These are phyloP conservation scores for Odontamblyopus lacepedii DNA, from an alignment of 2,797 vertebrate species.

Conservation along the genomic window DNA sequence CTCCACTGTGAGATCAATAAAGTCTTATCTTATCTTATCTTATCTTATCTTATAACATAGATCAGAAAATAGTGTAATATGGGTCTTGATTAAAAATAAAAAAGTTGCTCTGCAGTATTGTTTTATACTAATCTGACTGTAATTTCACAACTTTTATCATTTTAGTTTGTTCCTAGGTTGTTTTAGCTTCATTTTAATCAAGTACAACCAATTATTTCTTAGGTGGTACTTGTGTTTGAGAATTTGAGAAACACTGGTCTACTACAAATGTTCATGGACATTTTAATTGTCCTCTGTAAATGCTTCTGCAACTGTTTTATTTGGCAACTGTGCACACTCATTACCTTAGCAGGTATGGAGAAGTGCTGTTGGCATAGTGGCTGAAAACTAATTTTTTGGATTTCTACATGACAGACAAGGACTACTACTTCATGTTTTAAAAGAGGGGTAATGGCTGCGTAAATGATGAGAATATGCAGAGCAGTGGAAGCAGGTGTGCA, in stretches of 20 bases:
- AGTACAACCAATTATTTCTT: background rate
- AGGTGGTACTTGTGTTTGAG: background rate
- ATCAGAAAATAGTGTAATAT: too few species aligned
- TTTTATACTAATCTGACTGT: background rate
- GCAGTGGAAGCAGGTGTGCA: slow-evolving; percentile 49
- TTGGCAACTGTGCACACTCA: slow-evolving; percentile 32
- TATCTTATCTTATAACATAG: too few species aligned
- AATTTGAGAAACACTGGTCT: background rate
- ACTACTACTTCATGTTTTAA: background rate
- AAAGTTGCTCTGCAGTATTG: too few species aligned
- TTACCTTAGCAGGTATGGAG: slow-evolving; percentile 47
- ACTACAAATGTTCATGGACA: slow-evolving; percentile 13
- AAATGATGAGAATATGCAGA: slow-evolving; percentile 11
- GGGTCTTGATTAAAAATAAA: too few species aligned
- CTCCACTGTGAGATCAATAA: too few species aligned
- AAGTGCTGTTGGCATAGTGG: slow-evolving; percentile 19
- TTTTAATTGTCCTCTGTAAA: slow-evolving; percentile 22
- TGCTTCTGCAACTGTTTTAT: slow-evolving; percentile 32
- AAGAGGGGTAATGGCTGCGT: background rate
- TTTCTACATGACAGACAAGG: background rate
- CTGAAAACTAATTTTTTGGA: background rate
- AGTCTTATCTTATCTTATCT: too few species aligned
- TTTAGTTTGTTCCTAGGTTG: background rate
- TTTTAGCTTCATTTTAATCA: background rate
- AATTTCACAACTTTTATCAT: background rate